Evolutionary conservation across 1,140 invertebrate species (phyloP), one percentile per base, ranked within the genome.

Genomic region (Drosophila erecta): DNA sequence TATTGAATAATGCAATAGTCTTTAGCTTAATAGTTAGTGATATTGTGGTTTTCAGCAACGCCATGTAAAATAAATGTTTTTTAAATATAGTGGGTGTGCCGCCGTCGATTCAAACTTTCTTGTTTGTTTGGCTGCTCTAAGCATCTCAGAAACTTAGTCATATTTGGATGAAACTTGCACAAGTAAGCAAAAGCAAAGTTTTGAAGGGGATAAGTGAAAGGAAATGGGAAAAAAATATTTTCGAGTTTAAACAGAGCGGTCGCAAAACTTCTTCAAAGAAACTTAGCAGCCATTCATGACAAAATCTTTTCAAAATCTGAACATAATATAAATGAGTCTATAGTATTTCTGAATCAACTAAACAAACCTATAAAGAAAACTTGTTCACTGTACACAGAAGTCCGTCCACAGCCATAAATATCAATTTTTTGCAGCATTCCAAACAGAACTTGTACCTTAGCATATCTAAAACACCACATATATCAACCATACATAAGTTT

Each of bases 111-210:
- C 57, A 0, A 22, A n/a, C 10, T 24, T 7, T 17, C 4, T 43
- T 20, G 12, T 17, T 69, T 46, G 40, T 33, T 33, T 38, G 37
- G 22, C 49, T 33, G n/a, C 8, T 67, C 43, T 65, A 66, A 71
- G 53, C 51, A 50, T 50, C 35, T 43, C 30, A n/a, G 4, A 65
- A 51, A 69, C 62, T 69, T 54, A 14, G 49, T 61, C 70, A 73
- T 73, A 73, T 54, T 40, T 73, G 37, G 46, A 37, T 10, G 30
- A 33, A 72, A 73, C 47, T 60, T 44, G 54, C 35, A 20, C 51
- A 50, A 59, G 38, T 40, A 50, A 72, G 43, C 58, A 64, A 49
- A 66, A 66, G 44, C 33, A 17, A 46, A 71, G 69, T 57, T 72
- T 60, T 47, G 50, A 70, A 24, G 60, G n/a, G 60, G 24, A 20